A percentile compares a stretch with the other conserved stretches of the same genome.
Evolutionary conservation across 2,888 invertebrate genomes (phyloP).

Genomic region (Cheilosia variabilis): DNA sequence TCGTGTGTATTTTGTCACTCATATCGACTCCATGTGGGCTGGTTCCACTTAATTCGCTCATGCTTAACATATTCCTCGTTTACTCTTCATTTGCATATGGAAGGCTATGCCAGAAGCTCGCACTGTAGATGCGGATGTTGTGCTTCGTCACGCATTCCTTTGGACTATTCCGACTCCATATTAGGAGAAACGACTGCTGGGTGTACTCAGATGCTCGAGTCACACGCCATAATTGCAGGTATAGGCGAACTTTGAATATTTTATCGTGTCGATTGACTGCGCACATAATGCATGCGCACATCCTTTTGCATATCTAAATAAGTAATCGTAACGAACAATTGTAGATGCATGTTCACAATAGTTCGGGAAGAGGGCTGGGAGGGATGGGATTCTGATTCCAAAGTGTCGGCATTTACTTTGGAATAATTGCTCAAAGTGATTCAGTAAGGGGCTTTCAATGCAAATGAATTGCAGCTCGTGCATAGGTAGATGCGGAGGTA

Average conservation of each 20-base stretch:
- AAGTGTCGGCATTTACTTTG: too few species aligned
- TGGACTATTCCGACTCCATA: slow-evolving; percentile 35
- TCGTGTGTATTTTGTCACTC: slow-evolving; percentile 64
- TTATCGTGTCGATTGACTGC: slow-evolving; percentile 59
- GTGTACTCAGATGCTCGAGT: slow-evolving; percentile 24
- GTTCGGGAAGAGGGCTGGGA: too few species aligned
- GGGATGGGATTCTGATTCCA: too few species aligned
- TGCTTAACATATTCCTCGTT: slow-evolving; percentile 18
- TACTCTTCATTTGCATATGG: slow-evolving; percentile 52
- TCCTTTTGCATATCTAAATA: slow-evolving; percentile 28
- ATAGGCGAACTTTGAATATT: slow-evolving; percentile 58
- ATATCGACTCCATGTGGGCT: slow-evolving; percentile 61
- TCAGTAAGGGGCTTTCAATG: too few species aligned
- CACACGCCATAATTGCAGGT: slow-evolving; percentile 67
- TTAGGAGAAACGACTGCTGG: neutral
- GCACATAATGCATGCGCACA: slow-evolving; percentile 40
- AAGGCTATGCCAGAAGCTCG: slow-evolving; percentile 17
- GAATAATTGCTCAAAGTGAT: too few species aligned
- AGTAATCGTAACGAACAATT: too few species aligned
- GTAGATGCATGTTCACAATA: too few species aligned
- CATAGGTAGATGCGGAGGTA: too few species aligned
- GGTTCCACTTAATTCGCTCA: slow-evolving; percentile 55
- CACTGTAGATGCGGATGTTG: slow-evolving; percentile 25
- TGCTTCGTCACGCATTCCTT: slow-evolving; percentile 67
- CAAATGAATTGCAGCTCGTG: too few species aligned